Evolutionary conservation across 2,888 invertebrate genomes (phyloP).

Genomic region (Drosophila limbata): DNA sequence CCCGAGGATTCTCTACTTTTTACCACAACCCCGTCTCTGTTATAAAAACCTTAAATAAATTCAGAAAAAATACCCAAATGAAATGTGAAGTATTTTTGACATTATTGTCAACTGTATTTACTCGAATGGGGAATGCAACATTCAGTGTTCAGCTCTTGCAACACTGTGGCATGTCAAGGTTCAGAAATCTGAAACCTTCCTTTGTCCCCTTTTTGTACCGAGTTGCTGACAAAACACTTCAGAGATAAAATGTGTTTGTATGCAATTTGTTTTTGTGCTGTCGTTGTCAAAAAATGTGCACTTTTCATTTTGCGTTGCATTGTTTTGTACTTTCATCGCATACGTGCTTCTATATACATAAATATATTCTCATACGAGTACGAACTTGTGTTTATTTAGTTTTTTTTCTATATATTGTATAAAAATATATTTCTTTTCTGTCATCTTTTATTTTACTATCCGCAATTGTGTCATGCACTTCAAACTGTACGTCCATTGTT

Average conservation of each 20-base stretch:
- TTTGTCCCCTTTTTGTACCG: neutral
- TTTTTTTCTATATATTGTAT: constrained; percentile 8
- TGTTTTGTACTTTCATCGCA: constrained; percentile 32
- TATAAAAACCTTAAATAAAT: constrained; percentile 9
- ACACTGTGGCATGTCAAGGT: constrained; percentile 52
- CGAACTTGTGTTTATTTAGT: constrained; percentile 33
- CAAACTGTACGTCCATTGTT: constrained; percentile 63
- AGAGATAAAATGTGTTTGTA: constrained; percentile 53
- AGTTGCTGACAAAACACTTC: constrained; percentile 58
- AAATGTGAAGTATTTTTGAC: constrained; percentile 20
- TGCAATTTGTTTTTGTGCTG: constrained; percentile 58
- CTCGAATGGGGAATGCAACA: constrained; percentile 22
- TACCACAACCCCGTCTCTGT: neutral
- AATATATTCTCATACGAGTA: neutral
- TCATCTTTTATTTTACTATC: constrained; percentile 49
- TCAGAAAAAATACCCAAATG: constrained; percentile 1
- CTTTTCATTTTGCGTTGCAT: constrained; percentile 52
- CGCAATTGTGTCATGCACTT: constrained; percentile 64
- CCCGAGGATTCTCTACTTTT: neutral
- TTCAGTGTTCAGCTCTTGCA: constrained; percentile 10
- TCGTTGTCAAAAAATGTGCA: constrained; percentile 46
- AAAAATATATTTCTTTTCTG: constrained; percentile 20
- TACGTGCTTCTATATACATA: neutral
- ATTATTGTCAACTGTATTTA: constrained; percentile 31
- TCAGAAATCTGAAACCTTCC: constrained; percentile 14